Evolutionary conservation across 2,797 vertebrate species (phyloP), one percentile per base, ranked within the genome.

Genomic region (Lates japonicus): DNA sequence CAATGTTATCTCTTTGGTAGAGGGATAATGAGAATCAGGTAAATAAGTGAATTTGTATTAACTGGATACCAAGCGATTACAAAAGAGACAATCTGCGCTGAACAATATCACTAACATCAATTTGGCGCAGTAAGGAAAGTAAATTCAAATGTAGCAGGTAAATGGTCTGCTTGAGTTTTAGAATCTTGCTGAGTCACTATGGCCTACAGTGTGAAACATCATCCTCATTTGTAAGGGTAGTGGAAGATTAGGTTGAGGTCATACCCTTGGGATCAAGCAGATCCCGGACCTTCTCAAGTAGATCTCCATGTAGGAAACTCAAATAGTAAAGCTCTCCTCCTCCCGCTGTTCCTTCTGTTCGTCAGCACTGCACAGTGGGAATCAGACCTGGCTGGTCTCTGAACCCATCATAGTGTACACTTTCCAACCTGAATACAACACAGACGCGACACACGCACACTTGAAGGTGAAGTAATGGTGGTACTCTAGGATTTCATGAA

Each of bases 221-320:
- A 20, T 35, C 5, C 11, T 11, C 5, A 20, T 48, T 2, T 4
- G 33, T 22, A n/a, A 69, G 70, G 55, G 16, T 0, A 1, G 25
- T 33, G 1, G 42, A 65, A 20, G 29, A 19, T 22, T 3, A 54
- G 2, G 16, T 1, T 8, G 9, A 54, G 11, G 33, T 74, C 90
- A 2, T 93, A 98, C 97, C 98, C 97, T 99, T 99, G 48, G 98
- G 98, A 90, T 99, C 98, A 22, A 99, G 96, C 77, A 99, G 96
- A 87, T 99, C 98, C 78, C 98, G 94, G 88, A 99, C 98, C 83
- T 98, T 98, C 90, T 99, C 98, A 7, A 99, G 92, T 99, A 99
- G 90, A 99, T 99, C 95, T 99, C 98, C 98, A 99, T 98, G 93
- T 96, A 99, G 60, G 98, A 99, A 8, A 99, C 98, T 93, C 99